Conservation (phyloP, 2,797 vertebrate species). For the Xenops minutus region DNA sequence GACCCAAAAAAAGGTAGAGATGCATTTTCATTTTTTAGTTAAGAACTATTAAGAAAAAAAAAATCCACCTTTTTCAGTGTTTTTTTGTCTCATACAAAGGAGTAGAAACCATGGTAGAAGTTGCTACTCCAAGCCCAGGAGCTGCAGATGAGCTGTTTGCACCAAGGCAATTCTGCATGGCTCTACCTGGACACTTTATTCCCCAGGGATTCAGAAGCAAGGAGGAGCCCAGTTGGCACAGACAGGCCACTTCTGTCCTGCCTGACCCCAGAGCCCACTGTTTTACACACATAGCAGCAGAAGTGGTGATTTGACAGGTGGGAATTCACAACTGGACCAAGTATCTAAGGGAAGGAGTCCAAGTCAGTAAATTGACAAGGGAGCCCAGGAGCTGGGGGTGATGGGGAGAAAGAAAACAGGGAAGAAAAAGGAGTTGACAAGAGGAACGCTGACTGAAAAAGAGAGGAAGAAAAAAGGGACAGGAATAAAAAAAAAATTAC, state of each 20-base stretch:
- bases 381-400: background rate
- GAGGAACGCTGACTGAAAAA: background rate
- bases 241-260: background rate
- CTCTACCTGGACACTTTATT: background rate
- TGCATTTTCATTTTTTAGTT: background rate
- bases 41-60: background rate
- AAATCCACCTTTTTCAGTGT: background rate
- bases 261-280: accelerated
- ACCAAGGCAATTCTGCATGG: background rate
- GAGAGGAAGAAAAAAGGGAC: background rate
- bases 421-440: background rate
- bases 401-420: background rate
- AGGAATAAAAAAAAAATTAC: background rate
- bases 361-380: background rate
- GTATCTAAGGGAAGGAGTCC: accelerated
- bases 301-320: background rate
- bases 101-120: accelerated
- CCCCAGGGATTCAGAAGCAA: background rate
- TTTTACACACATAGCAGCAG: accelerated
- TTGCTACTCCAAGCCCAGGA: background rate
- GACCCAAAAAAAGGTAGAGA: accelerated
- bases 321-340: background rate
- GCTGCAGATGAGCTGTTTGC: background rate
- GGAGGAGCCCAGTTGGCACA: accelerated
- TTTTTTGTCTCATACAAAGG: background rate